A percentile compares a stretch with the other conserved stretches of the same genome.
These are phyloP conservation scores for Falco peregrinus DNA, from an alignment of 2,797 vertebrate genomes.

Conservation along the genomic window DNA sequence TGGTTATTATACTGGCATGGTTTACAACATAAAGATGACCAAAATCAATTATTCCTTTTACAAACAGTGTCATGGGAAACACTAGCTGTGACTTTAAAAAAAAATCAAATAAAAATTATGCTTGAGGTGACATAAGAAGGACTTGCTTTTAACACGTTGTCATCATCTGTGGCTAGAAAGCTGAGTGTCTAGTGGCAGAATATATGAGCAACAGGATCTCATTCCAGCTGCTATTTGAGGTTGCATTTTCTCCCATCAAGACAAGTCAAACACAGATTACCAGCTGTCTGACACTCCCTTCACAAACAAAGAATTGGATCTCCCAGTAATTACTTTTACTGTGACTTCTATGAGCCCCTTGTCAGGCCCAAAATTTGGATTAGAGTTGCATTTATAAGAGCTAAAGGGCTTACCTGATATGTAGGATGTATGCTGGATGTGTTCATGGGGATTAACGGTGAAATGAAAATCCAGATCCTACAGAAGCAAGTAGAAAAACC, in stretches of 20 bases:
- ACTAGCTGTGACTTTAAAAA: background rate
- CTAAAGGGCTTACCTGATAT: background rate
- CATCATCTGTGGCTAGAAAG: background rate
- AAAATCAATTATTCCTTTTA: background rate
- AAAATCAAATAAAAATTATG: background rate
- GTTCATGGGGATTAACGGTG: background rate
- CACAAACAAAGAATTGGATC: background rate
- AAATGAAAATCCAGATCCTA: background rate
- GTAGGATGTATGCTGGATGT: background rate
- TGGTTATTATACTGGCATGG: background rate
- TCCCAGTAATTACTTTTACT: background rate
- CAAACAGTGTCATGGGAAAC: background rate
- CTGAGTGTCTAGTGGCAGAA: background rate
- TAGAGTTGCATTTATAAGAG: background rate
- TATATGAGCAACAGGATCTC: background rate
- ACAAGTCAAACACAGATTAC: background rate
- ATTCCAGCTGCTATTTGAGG: background rate
- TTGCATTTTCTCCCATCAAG: background rate
- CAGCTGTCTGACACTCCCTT: background rate
- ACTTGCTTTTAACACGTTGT: background rate
- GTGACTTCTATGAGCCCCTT: background rate
- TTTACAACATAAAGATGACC: background rate
- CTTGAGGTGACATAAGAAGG: background rate
- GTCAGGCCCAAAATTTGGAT: conserved; percentile 3
- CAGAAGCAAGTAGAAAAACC: background rate